Base-by-base conservation (phyloP, 2,797 vertebrate genomes). In the Xenopus petersii region DNA sequence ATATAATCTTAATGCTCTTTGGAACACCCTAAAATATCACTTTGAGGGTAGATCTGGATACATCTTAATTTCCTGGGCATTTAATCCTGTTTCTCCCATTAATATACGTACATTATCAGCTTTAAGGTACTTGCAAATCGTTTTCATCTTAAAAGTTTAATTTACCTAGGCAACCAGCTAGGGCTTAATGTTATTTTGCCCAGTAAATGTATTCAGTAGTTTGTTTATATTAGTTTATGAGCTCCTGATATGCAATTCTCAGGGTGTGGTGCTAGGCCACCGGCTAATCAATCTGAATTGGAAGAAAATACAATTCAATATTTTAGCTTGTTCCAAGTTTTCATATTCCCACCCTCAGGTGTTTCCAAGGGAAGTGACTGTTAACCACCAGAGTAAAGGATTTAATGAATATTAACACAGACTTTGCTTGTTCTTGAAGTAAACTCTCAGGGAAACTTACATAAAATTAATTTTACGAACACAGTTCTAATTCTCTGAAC, bases 361-460 rank as follows among this genome's bases (percentile, higher is more conserved):
- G 76, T 73, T 74, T 78, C 58, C 61, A 63, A 12, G 67, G 66
- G 76, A 79, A 79, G 76, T 74, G 63, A 74, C 76, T 67, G 71
- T n/a, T 64, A 74, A 47, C n/a, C 76, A 69, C 71, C 21, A 64
- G 76, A 74, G 76, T 54, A 60, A 68, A 70, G 49, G 55, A 74
- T 79, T 79, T 79, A 79, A 79, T 79, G 76, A 79, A 79, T 79
- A 79, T 79, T 74, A 79, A 79, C 76, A 78, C 75, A 64, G 66
- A 70, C 62, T 74, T 73, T 66, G 76, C 76, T 79, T 73, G 76
- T 70, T 74, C 71, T 74, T 47, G 33, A 46, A 68, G 76, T 79
- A 79, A 79, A 79, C 76, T 79, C 76, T 56, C 61, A 70, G 76
- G 71, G 73, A 74, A 70, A 64, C 65, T 78, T 71, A 73, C 70